Percentiles rank a stretch among this genome's conserved stretches.
Conservation (phyloP, 2,888 invertebrate genomes). For the Mythimna pallens region DNA sequence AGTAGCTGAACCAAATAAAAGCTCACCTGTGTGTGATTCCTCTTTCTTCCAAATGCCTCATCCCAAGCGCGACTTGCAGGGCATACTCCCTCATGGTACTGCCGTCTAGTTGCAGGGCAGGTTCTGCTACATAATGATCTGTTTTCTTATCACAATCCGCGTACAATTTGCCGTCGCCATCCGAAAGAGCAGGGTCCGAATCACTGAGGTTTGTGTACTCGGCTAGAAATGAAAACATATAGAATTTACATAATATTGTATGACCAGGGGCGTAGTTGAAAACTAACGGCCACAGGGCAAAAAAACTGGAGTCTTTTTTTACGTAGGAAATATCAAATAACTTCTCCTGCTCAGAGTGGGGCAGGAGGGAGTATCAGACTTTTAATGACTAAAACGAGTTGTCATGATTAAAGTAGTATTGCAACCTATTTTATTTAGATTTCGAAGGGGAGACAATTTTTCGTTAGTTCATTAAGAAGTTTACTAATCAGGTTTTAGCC, state of each 20-base stretch:
- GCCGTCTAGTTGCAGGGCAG: conserved; percentile 83
- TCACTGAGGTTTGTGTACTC: conserved; percentile 90
- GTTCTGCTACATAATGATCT: conserved; percentile 86
- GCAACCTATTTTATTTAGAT: too few species aligned
- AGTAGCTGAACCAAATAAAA: not conserved
- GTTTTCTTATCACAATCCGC: conserved; percentile 63
- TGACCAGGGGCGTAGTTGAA: too few species aligned
- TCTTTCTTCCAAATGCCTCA: conserved; percentile 93
- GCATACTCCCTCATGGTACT: conserved; percentile 93
- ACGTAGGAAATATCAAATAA: too few species aligned
- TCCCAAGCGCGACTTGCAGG: conserved; percentile 95
- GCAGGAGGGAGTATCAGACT: too few species aligned
- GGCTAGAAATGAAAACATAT: conserved; percentile 78
- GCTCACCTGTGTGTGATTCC: conserved; percentile 93
- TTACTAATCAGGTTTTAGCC: too few species aligned
- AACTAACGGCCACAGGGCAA: too few species aligned
- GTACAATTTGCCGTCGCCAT: conserved; percentile 75
- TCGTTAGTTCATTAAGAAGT: too few species aligned
- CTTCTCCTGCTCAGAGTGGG: too few species aligned
- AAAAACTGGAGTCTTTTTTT: too few species aligned
- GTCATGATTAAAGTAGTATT: too few species aligned
- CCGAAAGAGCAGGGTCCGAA: conserved; percentile 79
- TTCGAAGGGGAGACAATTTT: too few species aligned
- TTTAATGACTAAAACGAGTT: too few species aligned
- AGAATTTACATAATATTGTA: not conserved